Evolutionary conservation across 2,113 vertebrate genomes (phyloP), one percentile per base, ranked within the genome.

Genomic region (Sebastes schlegelii): DNA sequence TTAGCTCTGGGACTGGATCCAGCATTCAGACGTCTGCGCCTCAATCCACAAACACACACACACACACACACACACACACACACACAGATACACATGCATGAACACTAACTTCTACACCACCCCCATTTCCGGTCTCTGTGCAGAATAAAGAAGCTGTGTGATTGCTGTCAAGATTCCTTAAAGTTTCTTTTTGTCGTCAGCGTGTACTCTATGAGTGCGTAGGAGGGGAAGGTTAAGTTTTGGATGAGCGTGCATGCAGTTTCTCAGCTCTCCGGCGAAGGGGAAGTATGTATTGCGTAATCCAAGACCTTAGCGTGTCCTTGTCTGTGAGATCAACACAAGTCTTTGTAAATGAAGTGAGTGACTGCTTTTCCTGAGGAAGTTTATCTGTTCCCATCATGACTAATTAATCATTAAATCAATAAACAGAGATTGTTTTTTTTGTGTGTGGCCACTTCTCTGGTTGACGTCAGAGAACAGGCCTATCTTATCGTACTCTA

Each of bases 1-100:
- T 90, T 81, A 84, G 71, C 84, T 86, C 73, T 76, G 87, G 92
- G 92, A 83, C 52, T 19, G 63, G 74, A 65, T 92, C 91, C 89
- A 92, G 71, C 80, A 79, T 85, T 92, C 79, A 81, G 72, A 82
- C 26, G 60, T 70, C 43, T 79, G 21, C 54, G 48, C 60, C 71
- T 77, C 40, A 69, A 55, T 46, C 74, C 43, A 43, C 79, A 80
- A 42, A 54, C 61, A 66, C 75, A 74, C 34, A 23, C 54, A 61
- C 21, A 64, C 63, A 66, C 54, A n/a, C 54, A 57, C n/a, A 55
- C 54, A 40, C 60, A 62, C 2, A 62, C 60, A 62, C 26, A 62
- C 60, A 62, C 60, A 63, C 34, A 17, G 40, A 42, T 7, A 61
- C 26, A 62, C 46, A 49, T 26, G 1, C 70, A 76, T 55, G 69